Evolutionary conservation across 53 echinoderm and acorn worm genomes (phyloP).

Genomic region (Apostichopus leukothele): DNA sequence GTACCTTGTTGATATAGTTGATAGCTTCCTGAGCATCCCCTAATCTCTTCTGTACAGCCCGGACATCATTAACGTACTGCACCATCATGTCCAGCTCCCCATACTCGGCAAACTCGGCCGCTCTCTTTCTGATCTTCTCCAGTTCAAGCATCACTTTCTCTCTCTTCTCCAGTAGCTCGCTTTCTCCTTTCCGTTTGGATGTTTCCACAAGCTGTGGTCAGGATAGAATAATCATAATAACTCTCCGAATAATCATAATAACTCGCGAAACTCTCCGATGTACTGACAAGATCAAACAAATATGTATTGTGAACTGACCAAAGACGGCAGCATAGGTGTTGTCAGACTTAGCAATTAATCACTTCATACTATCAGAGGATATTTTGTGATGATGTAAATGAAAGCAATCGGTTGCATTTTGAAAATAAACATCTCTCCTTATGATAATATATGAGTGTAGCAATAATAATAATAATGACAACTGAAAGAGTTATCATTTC

Average conservation of each 20-base stretch:
- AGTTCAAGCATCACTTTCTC: conserved; percentile 97
- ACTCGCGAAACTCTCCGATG: conserved; percentile 83
- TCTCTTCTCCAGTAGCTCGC: conserved; percentile 86
- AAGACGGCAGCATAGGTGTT: too few species aligned
- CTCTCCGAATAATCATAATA: too few species aligned
- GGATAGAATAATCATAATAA: too few species aligned
- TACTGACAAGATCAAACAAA: conserved; percentile 50
- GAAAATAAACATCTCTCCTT: too few species aligned
- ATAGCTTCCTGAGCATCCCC: conserved; percentile 89
- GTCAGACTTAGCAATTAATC: too few species aligned
- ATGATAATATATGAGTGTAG: too few species aligned
- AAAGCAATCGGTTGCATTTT: too few species aligned
- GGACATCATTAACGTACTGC: conserved; percentile 97
- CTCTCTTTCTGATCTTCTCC: conserved; percentile 92
- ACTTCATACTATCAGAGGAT: too few species aligned
- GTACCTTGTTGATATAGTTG: conserved; percentile 89
- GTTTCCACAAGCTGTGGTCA: conserved; percentile 76
- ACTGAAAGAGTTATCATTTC: too few species aligned
- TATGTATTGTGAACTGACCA: too few species aligned
- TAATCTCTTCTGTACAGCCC: conserved; percentile 91
- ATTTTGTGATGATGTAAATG: too few species aligned
- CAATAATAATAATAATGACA: too few species aligned
- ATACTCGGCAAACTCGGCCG: conserved; percentile 95
- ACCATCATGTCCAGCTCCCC: conserved; percentile 99
- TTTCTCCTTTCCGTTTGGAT: conserved; percentile 95